Evolutionary conservation across 2,797 vertebrate species (phyloP), one percentile per base, ranked within the genome.

Genomic region (Hylomyscus alleni): DNA sequence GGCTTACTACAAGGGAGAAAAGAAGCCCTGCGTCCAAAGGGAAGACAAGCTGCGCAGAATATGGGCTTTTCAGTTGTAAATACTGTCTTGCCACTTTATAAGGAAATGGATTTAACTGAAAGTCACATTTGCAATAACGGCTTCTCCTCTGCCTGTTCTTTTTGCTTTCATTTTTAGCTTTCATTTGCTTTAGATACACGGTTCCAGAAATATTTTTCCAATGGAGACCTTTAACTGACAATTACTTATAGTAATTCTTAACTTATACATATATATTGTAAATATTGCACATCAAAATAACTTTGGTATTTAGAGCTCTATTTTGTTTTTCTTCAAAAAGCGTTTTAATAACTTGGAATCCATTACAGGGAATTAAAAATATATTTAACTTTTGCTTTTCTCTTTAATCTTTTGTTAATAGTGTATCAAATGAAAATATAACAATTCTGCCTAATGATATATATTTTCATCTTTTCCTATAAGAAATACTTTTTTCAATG

Each of bases 31-130:
- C 54, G 67, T 87, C 78, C 73, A 37, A 92, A 60, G 54, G 26
- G 87, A 96, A 89, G 94, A 94, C 73, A 72, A 93, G 94, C 88
- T 98, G 92, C 99, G 98, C 98, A 99, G 89, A 98, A 99, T 98
- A 95, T 98, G 77, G 94, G 90, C 67, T 83, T 96, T 95, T 91
- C 82, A 58, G 62, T 90, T 99, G 99, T 99, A 98, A 98, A 98
- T 99, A 92, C 67, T 96, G 93, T 92, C 82, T 90, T 97, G 95
- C 78, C 91, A 92, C 97, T 98, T 97, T 97, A 96, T 95, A 93
- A 96, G 62, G 88, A 95, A 96, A 84, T 80, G 73, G 98, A 98
- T 98, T 98, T 98, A 98, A 98, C 90, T 91, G 93, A 97, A 91
- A 84, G 29, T 87, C 82, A 96, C 40, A 56, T 40, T 87, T 93